Percentiles rank a stretch among this genome's conserved stretches.
Conservation (phyloP, 92 coral and sea anemone species). For the Plumapathes pennacea region DNA sequence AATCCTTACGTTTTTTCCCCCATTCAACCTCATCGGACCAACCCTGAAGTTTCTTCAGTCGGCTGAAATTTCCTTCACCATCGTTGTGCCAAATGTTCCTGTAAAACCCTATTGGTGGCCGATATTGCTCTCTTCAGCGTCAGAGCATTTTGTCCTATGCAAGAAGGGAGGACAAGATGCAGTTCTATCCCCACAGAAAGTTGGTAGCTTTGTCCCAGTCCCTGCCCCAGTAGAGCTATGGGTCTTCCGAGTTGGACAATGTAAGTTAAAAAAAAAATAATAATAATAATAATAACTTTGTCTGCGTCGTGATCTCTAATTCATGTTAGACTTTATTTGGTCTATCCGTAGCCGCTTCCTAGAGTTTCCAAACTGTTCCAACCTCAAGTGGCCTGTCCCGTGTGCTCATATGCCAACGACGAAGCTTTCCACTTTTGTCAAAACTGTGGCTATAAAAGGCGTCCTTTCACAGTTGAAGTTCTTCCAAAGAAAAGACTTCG, state of each 20-base stretch:
- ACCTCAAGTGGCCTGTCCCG: slow-evolving; percentile 19
- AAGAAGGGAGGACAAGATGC: neutral
- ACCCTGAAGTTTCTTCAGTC: slow-evolving; percentile 8
- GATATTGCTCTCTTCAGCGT: neutral
- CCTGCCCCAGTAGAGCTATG: slow-evolving; percentile 4
- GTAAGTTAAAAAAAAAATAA: no score
- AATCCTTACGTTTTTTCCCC: slow-evolving; percentile 40
- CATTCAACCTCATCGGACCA: slow-evolving; percentile 12
- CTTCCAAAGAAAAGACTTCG: no score
- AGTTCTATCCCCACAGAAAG: slow-evolving; percentile 13
- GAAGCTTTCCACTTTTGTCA: slow-evolving; percentile 24
- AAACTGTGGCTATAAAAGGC: slow-evolving; percentile 25
- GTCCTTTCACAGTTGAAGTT: no score
- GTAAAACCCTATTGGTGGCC: slow-evolving; percentile 37
- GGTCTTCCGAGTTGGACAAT: slow-evolving; percentile 17
- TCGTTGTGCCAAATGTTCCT: slow-evolving; percentile 12
- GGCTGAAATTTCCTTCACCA: slow-evolving; percentile 2
- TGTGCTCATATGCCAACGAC: slow-evolving; percentile 19
- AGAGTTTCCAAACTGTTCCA: slow-evolving; percentile 8
- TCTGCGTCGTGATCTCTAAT: no score
- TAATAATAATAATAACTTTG: no score
- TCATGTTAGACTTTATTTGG: neutral
- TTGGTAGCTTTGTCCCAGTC: slow-evolving; percentile 1
- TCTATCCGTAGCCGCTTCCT: slow-evolving; percentile 13
- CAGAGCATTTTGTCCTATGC: neutral